Evolutionary conservation across 1,140 invertebrate genomes (phyloP), one percentile per base, ranked within the genome.

Genomic region (Caenorhabditis briggsae): DNA sequence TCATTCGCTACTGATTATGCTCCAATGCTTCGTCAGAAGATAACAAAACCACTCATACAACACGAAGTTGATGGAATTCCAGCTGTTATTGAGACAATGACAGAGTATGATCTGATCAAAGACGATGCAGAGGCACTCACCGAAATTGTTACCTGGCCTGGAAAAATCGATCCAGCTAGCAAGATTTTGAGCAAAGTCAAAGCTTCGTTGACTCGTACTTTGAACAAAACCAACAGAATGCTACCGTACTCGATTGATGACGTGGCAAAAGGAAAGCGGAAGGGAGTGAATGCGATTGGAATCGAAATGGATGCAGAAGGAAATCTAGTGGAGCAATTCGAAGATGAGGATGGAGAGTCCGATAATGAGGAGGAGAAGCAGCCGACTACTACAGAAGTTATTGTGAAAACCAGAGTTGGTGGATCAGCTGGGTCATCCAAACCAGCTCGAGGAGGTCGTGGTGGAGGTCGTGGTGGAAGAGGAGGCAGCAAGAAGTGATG

Each of bases 81-180:
- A 0, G 93, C 95, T 83, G 94, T 97, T 0, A 91, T 98, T n/a
- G 91, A 94, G 14, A 93, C 95, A 6, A 95, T 98, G 94, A 93
- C 93, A 83, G 91, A 95, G 14, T 98, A 98, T 93, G 95, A 96
- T 93, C 93, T 99, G 56, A 92, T 96, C 41, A 95, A 96, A 88
- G 97, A 98, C 89, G 97, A 99, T 93, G 94, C 97, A 89, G 96
- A 98, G 88, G 96, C 95, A 18, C 93, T 98, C 12, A 93, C 95
- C 14, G 97, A 98, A 92, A 90, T 98, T 18, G 95, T 95, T 1
- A 90, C 94, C n/a, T 85, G 84, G 84, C 86, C 86, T 25, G 83
- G 83, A 59, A 84, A 64, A 53, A 87, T 84, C 61, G 86, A 87
- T 82, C 86, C 86, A 14, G 70, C 65, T 14, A 61, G 55, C 14